These are phyloP conservation scores for Polydrusus cervinus DNA, from an alignment of 2,888 invertebrate species.

Conservation along the genomic window DNA sequence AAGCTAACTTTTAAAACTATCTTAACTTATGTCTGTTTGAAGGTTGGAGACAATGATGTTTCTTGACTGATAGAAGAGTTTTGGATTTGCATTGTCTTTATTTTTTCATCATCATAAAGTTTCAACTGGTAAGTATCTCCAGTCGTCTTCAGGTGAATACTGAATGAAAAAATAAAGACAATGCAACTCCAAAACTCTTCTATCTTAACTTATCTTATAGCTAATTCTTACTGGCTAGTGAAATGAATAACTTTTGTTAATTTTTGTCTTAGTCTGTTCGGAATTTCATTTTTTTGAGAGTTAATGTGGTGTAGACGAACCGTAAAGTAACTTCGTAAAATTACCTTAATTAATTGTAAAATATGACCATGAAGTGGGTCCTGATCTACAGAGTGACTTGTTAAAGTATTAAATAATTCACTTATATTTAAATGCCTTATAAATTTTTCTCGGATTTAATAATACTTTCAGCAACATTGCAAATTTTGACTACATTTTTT, in stretches of 20 bases:
- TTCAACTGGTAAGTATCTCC: no score
- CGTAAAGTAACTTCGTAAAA: constrained; percentile 38
- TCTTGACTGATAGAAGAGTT: no score
- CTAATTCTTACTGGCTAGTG: neutral
- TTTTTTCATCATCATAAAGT: no score
- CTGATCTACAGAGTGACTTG: constrained; percentile 23
- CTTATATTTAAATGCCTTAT: neutral
- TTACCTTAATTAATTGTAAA: constrained; percentile 32
- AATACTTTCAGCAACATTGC: constrained; percentile 43
- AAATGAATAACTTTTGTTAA: neutral
- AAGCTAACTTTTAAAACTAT: no score
- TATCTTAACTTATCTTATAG: no score
- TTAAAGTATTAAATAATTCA: constrained; percentile 7
- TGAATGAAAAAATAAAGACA: no score
- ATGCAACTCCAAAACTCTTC: no score
- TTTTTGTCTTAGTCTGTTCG: neutral
- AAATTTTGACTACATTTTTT: constrained; percentile 46
- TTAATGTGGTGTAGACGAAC: constrained; percentile 22
- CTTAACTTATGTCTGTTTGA: no score
- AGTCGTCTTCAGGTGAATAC: no score
- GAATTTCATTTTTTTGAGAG: neutral
- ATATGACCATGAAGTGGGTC: no score
- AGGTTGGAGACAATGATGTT: no score
- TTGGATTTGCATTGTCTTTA: no score
- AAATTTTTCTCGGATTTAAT: constrained; percentile 23